Conservation (phyloP, 2,888 invertebrate species). For the Lottia gigantea region DNA sequence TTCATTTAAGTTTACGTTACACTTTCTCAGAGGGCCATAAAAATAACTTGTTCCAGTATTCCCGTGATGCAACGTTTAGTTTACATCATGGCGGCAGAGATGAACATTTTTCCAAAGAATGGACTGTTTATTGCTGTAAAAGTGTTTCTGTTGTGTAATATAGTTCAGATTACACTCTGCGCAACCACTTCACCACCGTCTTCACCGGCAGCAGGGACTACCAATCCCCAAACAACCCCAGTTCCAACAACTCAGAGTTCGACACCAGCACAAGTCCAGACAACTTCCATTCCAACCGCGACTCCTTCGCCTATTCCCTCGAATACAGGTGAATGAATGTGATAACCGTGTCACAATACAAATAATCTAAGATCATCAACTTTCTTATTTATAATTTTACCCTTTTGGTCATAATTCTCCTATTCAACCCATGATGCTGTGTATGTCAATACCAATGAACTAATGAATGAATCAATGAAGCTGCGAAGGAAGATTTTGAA, state of each 20-base stretch:
- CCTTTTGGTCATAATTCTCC: no score
- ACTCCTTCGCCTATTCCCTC: constrained; percentile 18
- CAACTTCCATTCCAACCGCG: constrained; percentile 25
- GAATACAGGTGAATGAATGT: constrained; percentile 13
- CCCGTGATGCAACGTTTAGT: constrained; percentile 23
- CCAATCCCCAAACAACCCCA: constrained; percentile 7
- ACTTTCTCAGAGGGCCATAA: neutral
- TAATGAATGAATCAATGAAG: no score
- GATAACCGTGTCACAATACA: no score
- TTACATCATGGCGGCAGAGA: constrained; percentile 32
- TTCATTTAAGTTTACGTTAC: no score
- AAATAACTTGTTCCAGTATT: neutral
- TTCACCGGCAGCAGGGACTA: constrained; percentile 15
- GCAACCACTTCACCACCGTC: constrained; percentile 13
- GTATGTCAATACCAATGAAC: no score
- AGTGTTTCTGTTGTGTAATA: neutral
- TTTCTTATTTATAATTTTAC: no score
- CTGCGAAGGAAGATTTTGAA: no score
- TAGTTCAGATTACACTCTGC: neutral
- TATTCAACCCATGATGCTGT: no score
- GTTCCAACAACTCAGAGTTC: constrained; percentile 26
- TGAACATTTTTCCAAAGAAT: constrained; percentile 9
- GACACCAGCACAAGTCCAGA: constrained; percentile 29
- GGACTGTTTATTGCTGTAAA: neutral
- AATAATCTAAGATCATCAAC: no score